These are phyloP conservation scores for Macaria notata DNA, from an alignment of 2,888 invertebrate genomes.

Conservation along the genomic window DNA sequence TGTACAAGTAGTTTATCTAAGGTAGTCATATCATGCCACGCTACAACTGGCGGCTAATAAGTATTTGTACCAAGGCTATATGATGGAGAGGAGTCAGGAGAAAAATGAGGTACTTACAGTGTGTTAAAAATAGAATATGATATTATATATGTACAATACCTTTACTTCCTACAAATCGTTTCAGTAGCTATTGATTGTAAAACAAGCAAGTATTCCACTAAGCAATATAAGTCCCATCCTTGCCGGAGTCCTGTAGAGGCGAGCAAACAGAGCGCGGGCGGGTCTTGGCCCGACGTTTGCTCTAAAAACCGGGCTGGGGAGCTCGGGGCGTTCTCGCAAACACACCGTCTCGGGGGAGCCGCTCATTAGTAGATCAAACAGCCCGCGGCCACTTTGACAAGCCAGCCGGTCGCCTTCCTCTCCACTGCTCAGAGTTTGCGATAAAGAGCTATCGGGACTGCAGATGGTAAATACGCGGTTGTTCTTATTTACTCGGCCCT, in stretches of 20 bases:
- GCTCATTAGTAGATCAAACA: conserved; percentile 82
- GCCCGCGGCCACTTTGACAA: conserved; percentile 80
- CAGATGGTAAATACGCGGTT: conserved; percentile 63
- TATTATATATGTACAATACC: too few relatives aligned
- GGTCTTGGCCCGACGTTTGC: conserved; percentile 52
- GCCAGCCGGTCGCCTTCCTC: conserved; percentile 66
- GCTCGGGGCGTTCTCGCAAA: conserved; percentile 67
- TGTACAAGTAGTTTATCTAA: too few relatives aligned
- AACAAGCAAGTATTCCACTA: too few relatives aligned
- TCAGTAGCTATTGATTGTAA: too few relatives aligned
- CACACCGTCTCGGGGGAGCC: conserved; percentile 75
- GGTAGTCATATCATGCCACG: too few relatives aligned
- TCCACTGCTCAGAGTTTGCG: conserved; percentile 68
- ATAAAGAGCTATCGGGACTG: conserved; percentile 61
- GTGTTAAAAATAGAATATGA: too few relatives aligned
- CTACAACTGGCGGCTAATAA: too few relatives aligned
- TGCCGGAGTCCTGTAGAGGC: conserved; percentile 36
- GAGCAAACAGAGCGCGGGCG: conserved; percentile 52
- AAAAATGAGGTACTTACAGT: too few relatives aligned
- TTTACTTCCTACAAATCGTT: too few relatives aligned
- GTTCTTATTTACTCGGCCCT: conserved; percentile 49
- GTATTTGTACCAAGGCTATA: too few relatives aligned
- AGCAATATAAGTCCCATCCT: too few relatives aligned
- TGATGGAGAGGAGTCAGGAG: too few relatives aligned
- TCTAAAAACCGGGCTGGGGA: conserved; percentile 59